Evolutionary conservation across 2,888 invertebrate genomes (phyloP).

Genomic region (Drosophila austrosaltans): DNA sequence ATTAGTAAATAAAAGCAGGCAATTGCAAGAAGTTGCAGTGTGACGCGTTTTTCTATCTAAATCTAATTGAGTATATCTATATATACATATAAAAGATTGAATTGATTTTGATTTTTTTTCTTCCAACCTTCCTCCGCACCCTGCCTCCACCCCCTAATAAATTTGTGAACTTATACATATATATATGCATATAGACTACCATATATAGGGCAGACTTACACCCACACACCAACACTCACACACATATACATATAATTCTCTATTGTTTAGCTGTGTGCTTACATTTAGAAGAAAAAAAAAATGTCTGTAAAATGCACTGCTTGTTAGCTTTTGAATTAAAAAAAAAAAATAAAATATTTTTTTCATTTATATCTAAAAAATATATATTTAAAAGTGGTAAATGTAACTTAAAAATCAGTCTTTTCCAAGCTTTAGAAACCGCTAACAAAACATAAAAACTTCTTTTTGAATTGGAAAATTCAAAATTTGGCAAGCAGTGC

Average conservation of each 20-base stretch:
- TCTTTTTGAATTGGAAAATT: background rate
- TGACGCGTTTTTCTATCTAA: conserved; percentile 42
- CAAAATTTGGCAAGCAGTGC: background rate
- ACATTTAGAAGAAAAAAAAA: no score
- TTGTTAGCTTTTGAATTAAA: background rate
- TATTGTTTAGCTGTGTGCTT: conserved; percentile 25
- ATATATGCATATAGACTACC: conserved; percentile 35
- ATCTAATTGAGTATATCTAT: conserved; percentile 16
- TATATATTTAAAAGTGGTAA: background rate
- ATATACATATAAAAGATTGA: conserved; percentile 41
- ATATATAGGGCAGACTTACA: conserved; percentile 42
- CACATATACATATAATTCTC: conserved; percentile 18
- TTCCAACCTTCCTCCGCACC: no score
- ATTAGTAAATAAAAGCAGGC: conserved; percentile 61
- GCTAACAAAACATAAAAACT: background rate
- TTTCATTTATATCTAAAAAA: no score
- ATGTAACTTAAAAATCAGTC: background rate
- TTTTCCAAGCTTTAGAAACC: background rate
- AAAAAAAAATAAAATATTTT: background rate
- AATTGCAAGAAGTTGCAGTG: conserved; percentile 62
- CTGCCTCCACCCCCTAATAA: background rate
- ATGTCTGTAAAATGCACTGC: background rate
- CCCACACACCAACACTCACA: background rate
- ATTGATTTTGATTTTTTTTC: conserved; percentile 53
- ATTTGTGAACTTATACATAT: conserved; percentile 36